Conservation (phyloP, 2,888 invertebrate species). For the Heliconius ismenius region DNA sequence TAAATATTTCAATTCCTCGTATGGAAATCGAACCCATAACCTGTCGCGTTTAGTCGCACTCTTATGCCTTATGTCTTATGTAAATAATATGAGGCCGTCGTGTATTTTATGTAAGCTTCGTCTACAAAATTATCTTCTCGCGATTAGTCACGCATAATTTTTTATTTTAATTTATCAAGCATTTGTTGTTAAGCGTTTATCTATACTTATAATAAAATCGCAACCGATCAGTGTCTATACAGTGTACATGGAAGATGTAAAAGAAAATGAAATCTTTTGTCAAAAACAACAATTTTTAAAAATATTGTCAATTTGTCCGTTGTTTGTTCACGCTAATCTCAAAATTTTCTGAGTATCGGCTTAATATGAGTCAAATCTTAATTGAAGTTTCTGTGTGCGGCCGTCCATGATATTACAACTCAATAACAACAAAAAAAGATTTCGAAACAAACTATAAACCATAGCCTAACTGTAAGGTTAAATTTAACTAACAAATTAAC, state of each 20-base stretch:
- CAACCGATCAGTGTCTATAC: too few species aligned
- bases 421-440: background rate
- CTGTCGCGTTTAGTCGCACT: too few species aligned
- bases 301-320: too few species aligned
- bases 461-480: background rate
- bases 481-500: constrained; percentile 19
- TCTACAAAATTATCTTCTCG: background rate
- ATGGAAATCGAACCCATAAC: too few species aligned
- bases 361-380: background rate
- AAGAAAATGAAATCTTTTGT: too few species aligned
- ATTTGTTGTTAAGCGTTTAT: background rate
- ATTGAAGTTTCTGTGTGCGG: background rate
- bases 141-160: background rate
- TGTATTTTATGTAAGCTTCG: background rate
- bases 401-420: background rate
- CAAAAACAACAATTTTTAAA: too few species aligned
- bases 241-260: too few species aligned
- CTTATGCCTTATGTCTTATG: too few species aligned
- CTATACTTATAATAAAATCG: too few species aligned
- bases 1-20: too few species aligned
- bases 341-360: background rate
- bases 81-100: too few species aligned
- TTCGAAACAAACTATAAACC: background rate
- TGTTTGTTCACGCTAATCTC: too few species aligned
- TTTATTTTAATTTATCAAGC: background rate